These are phyloP conservation scores for Camponotus floridanus DNA, from an alignment of 1,140 invertebrate genomes.

Conservation along the genomic window DNA sequence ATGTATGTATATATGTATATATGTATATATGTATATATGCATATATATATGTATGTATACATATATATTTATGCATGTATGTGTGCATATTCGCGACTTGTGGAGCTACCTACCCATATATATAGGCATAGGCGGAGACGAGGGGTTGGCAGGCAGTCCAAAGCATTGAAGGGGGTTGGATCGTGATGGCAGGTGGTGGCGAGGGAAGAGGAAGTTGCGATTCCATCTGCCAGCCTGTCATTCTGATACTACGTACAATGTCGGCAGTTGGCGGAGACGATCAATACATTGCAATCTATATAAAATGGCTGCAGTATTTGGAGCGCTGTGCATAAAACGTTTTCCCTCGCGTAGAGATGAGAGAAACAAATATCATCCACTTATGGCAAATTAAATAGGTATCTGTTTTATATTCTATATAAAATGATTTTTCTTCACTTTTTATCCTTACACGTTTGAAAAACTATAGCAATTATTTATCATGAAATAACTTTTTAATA, in stretches of 20 bases:
- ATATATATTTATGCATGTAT: conserved; percentile 16
- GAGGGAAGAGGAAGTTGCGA: conserved; percentile 81
- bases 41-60: conserved; percentile 20
- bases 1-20: conserved; percentile 14
- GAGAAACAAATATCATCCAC: conserved; percentile 28
- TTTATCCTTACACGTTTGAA: neutral
- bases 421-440: conserved; percentile 9
- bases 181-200: conserved; percentile 77
- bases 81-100: conserved; percentile 30
- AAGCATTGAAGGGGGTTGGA: conserved; percentile 79
- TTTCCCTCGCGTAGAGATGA: conserved; percentile 15
- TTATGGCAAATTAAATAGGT: conserved; percentile 22
- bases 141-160: conserved; percentile 80
- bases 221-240: conserved; percentile 86
- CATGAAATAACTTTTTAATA: neutral
- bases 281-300: conserved; percentile 86
- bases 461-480: neutral
- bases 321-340: conserved; percentile 72
- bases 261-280: conserved; percentile 82
- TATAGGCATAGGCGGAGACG: conserved; percentile 84
- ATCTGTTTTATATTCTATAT: neutral
- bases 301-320: conserved; percentile 85
- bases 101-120: conserved; percentile 59
- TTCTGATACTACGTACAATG: conserved; percentile 85
- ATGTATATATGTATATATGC: too few species aligned